phyloP scores from a whole-genome alignment of 2,113 vertebrate species.

The Mixornis gularis region DNA sequence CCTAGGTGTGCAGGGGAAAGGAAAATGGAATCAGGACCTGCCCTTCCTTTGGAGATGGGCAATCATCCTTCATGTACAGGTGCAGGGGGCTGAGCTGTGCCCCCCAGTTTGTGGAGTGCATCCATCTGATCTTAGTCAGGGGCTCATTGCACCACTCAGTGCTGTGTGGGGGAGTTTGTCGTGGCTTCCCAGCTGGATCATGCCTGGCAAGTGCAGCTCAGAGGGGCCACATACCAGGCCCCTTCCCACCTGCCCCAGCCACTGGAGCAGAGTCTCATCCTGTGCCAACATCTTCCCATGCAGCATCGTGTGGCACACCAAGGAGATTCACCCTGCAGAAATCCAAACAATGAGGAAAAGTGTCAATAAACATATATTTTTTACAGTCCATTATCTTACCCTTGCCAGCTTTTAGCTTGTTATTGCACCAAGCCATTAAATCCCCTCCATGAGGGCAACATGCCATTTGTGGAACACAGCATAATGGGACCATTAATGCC shows the following conservation, averaged over 20 bases:
- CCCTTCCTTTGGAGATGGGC: fast-evolving
- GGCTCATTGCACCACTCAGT: fast-evolving
- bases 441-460: conserved; percentile 13
- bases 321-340: background rate
- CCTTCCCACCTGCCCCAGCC: background rate
- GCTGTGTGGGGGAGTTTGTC: fast-evolving
- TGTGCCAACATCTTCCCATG: fast-evolving
- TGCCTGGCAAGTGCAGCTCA: background rate
- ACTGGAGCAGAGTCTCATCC: background rate
- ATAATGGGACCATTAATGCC: conserved; percentile 18
- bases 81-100: background rate
- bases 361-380: conserved; percentile 49
- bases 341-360: background rate
- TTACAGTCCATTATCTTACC: conserved; percentile 49
- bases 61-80: background rate
- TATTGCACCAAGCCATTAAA: conserved; percentile 40
- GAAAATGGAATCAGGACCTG: background rate
- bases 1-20: fast-evolving
- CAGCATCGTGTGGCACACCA: fast-evolving
- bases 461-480: background rate
- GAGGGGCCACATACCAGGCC: background rate
- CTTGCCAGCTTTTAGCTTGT: conserved; percentile 22
- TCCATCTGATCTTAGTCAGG: background rate
- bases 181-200: fast-evolving
- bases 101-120: background rate